Base-by-base conservation (phyloP, 2,888 invertebrate species). In the Atethmia centrago region DNA sequence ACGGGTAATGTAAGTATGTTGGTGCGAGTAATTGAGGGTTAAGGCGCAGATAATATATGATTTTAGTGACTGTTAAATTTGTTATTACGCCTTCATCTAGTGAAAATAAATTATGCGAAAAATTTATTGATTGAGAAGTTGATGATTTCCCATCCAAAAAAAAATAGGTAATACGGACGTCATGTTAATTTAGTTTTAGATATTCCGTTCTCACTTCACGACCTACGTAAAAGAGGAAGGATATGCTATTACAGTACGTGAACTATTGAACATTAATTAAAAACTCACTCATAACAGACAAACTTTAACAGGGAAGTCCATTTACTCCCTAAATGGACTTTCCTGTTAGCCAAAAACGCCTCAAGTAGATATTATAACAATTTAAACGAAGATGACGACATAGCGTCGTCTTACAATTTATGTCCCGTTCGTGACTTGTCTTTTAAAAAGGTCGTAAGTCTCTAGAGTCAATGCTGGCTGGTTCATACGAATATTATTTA, bases 321-420 rank as follows among this genome's bases (percentile, higher is more conserved):
- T n/a, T n/a, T n/a, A n/a, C n/a, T n/a, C n/a, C n/a, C n/a, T n/a
- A n/a, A n/a, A n/a, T n/a, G n/a, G n/a, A n/a, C n/a, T n/a, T 47
- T 45, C 45, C 16, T 51, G n/a, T n/a, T n/a, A n/a, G n/a, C n/a
- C 10, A 42, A 28, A 56, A 80, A 58, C 47, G 63, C 53, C 16
- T 80, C 53, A 74, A 78, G 82, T 75, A 59, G 68, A 78, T 80
- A 73, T 63, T 59, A 67, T 77, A 85, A 80, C 78, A 80, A 85
- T 81, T 85, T 84, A 61, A 80, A 80, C 63, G 67, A 36, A 70
- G 56, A 70, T 55, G 70, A 65, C 68, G 64, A 74, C 66, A 67
- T 71, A 59, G 25, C 59, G 63, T 56, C 72, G 53, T 76, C 75
- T 5, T n/a, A n/a, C 69, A 78, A 77, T 77, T 83, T 76, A 84